Evolutionary conservation across 2,797 vertebrate genomes (phyloP).

Genomic region (Cottoperca gobio): DNA sequence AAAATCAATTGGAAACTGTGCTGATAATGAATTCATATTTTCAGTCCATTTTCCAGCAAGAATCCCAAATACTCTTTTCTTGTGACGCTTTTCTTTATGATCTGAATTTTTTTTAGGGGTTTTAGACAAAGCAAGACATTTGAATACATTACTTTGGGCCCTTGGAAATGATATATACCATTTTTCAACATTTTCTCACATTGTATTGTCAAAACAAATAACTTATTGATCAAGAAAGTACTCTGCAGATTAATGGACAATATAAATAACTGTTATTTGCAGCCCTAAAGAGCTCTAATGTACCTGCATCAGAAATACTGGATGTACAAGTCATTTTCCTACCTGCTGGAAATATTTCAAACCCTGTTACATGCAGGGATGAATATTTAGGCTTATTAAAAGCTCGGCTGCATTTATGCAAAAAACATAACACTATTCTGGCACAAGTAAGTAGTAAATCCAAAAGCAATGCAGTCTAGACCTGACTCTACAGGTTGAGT

Average conservation of each 20-base stretch:
- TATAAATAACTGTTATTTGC: neutral
- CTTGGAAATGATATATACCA: neutral
- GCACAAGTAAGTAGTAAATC: neutral
- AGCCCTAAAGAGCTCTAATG: neutral
- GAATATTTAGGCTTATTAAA: neutral
- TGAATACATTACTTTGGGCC: neutral
- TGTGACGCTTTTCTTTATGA: neutral
- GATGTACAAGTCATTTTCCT: neutral
- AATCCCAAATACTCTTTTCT: neutral
- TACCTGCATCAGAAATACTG: constrained; percentile 4
- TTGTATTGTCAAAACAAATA: neutral
- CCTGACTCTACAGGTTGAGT: neutral
- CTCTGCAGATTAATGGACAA: neutral
- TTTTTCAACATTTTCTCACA: neutral
- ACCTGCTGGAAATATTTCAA: constrained; percentile 2
- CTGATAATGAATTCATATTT: neutral
- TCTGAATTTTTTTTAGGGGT: no score
- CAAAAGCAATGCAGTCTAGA: neutral
- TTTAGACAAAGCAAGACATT: neutral
- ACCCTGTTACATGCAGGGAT: neutral
- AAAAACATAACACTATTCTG: neutral
- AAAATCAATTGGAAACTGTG: neutral
- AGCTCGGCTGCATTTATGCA: neutral
- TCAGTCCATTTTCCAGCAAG: neutral
- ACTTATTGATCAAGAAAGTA: neutral